A percentile compares a stretch with the other conserved stretches of the same genome.
phyloP scores from a whole-genome alignment of 2,888 invertebrate genomes.

The Parnassius smintheus region DNA sequence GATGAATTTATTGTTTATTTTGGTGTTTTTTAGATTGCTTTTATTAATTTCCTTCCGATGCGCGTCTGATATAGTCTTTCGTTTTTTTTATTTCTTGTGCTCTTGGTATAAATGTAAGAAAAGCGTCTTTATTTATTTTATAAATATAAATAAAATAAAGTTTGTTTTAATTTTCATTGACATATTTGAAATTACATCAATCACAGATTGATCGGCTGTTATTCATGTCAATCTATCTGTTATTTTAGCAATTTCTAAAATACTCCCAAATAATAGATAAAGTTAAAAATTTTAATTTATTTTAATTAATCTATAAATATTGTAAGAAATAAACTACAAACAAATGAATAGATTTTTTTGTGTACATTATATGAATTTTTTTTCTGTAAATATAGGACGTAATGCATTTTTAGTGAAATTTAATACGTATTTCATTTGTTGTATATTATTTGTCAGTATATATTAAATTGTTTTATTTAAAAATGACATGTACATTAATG shows the following conservation, averaged over 20 bases:
- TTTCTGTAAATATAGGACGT: constrained; percentile 17
- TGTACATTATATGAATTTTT: constrained; percentile 15
- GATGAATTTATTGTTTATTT: no score
- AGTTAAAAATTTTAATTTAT: not conserved
- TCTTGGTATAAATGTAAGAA: not conserved
- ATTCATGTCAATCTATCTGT: not conserved
- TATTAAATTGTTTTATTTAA: no score
- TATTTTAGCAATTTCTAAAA: constrained; percentile 1
- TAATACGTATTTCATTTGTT: constrained; percentile 6
- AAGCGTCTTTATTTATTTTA: not conserved
- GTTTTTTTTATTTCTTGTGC: no score
- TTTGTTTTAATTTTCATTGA: no score
- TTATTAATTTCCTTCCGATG: no score
- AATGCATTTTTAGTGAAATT: not conserved
- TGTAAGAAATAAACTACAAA: not conserved
- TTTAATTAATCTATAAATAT: not conserved
- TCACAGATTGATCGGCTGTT: no score
- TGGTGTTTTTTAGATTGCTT: no score
- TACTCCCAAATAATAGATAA: not conserved
- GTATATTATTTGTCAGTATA: not conserved
- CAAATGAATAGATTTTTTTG: constrained; percentile 3
- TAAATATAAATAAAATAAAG: not conserved
- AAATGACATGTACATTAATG: no score
- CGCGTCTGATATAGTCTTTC: no score
- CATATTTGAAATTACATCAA: no score